A percentile compares a stretch with the other conserved stretches of the same genome.
Evolutionary conservation across 1,140 invertebrate genomes (phyloP).

Genomic region (Bombus pyrosoma): DNA sequence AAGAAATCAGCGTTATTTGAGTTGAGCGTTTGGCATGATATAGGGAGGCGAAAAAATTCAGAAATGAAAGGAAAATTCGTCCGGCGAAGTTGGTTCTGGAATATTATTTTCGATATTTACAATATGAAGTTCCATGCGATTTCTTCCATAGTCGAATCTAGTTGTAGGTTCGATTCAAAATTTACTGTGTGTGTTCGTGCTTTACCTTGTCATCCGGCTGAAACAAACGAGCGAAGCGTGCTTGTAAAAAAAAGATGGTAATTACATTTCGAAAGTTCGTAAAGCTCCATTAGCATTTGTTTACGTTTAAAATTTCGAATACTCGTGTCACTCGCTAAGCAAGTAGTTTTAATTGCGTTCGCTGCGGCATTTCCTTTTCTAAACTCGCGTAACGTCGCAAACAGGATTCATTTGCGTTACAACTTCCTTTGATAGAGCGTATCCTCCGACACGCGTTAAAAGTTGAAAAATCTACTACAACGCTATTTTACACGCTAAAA

Average conservation of each 20-base stretch:
- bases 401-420: background rate
- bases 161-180: background rate
- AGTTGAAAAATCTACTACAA: background rate
- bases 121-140: background rate
- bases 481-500: background rate
- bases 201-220: too few relatives aligned
- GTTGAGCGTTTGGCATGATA: too few relatives aligned
- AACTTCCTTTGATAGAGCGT: background rate
- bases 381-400: background rate
- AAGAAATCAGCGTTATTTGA: too few relatives aligned
- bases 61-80: background rate
- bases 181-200: background rate
- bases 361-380: background rate
- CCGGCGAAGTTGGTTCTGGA: rapidly evolving
- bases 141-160: background rate
- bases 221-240: too few relatives aligned
- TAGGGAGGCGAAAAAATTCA: background rate
- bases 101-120: background rate
- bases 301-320: background rate
- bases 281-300: background rate
- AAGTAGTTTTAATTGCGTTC: background rate
- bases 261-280: background rate
- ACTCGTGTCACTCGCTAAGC: background rate
- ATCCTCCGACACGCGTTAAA: background rate
- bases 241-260: background rate